A percentile compares a stretch with the other conserved stretches of the same genome.
These are phyloP conservation scores for Vulpes vulpes DNA, from an alignment of 2,113 vertebrate species.

Conservation along the genomic window DNA sequence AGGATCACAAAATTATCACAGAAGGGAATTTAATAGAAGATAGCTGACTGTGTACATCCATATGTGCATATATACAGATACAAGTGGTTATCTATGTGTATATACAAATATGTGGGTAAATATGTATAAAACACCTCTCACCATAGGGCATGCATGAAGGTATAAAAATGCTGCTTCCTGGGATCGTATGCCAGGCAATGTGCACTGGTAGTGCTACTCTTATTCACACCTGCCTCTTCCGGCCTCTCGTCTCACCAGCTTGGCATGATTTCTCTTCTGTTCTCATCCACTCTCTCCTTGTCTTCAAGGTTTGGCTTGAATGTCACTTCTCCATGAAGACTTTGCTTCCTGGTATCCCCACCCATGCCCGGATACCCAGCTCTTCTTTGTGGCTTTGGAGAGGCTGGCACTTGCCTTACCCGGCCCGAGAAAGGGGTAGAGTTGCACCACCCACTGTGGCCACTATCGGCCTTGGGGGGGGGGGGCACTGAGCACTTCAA, in stretches of 20 bases:
- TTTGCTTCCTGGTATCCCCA: background rate
- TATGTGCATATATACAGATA: background rate
- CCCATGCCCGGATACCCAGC: background rate
- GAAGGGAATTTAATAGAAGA: background rate
- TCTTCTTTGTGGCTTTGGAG: too few relatives aligned
- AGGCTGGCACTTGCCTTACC: background rate
- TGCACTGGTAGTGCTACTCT: too few relatives aligned
- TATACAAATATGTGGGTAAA: background rate
- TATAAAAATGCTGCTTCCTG: background rate
- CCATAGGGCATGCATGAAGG: background rate
- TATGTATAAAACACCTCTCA: background rate
- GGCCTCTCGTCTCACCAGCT: too few relatives aligned
- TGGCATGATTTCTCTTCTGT: background rate
- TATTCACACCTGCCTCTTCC: background rate
- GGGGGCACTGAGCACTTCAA: background rate
- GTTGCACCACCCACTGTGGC: accelerated
- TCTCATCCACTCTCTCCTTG: background rate
- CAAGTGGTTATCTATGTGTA: background rate
- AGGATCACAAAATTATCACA: background rate
- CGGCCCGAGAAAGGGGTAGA: background rate
- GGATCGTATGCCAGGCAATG: accelerated
- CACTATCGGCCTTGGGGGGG: background rate
- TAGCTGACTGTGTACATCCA: background rate
- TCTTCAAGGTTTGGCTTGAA: background rate
- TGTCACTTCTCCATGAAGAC: background rate